phyloP scores from a whole-genome alignment of 2,797 vertebrate genomes.

The Gouania willdenowi region DNA sequence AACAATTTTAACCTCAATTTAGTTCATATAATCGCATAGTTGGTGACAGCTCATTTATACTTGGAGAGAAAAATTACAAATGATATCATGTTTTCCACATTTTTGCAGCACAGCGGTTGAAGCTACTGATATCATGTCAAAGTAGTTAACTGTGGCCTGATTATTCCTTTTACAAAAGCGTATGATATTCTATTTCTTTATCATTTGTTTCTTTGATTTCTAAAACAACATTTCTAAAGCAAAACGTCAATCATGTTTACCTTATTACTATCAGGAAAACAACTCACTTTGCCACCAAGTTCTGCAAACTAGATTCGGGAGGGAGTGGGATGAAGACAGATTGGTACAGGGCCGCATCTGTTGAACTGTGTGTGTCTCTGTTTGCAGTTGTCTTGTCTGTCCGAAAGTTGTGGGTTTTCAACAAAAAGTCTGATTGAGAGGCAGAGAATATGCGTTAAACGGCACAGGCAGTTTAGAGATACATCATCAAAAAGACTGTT shows the following conservation, averaged over 20 bases:
- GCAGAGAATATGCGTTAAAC: conserved; percentile 49
- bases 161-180: too few relatives aligned
- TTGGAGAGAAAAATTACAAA: too few relatives aligned
- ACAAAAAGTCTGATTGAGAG: conserved; percentile 39
- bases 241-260: too few relatives aligned
- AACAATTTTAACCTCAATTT: too few relatives aligned
- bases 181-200: not conserved
- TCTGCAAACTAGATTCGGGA: not conserved
- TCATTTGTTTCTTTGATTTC: not conserved
- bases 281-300: too few relatives aligned
- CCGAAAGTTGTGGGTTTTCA: conserved; percentile 17
- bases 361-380: conserved; percentile 23
- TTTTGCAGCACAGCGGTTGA: too few relatives aligned
- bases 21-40: too few relatives aligned
- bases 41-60: too few relatives aligned
- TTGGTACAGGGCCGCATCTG: conserved; percentile 14
- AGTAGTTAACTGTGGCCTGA: too few relatives aligned
- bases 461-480: conserved; percentile 38
- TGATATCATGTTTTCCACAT: too few relatives aligned
- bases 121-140: too few relatives aligned
- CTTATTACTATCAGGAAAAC: too few relatives aligned
- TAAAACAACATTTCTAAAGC: not conserved
- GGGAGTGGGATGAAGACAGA: conserved; percentile 9
- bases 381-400: conserved; percentile 7
- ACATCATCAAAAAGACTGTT: conserved; percentile 50